phyloP scores from a whole-genome alignment of 37 sponge, comb jelly and placozoan species.

The Ianthella basta region DNA sequence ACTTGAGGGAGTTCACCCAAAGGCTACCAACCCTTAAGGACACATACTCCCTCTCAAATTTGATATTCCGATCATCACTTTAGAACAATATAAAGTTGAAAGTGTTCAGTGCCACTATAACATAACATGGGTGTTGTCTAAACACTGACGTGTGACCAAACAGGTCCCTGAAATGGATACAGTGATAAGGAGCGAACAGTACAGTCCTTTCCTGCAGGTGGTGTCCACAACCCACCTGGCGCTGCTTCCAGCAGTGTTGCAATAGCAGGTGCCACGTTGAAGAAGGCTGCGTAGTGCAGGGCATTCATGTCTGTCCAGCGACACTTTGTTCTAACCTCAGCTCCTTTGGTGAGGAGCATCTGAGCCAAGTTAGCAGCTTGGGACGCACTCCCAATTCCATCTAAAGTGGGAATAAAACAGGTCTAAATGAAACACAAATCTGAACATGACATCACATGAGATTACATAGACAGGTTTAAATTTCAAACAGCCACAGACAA shows the following conservation, averaged over 20 bases:
- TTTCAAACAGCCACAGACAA: conserved; percentile 20
- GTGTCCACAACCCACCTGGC: conserved; percentile 37
- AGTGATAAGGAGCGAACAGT: too few relatives aligned
- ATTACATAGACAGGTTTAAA: conserved; percentile 11
- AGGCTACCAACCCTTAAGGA: too few relatives aligned
- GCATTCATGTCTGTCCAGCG: conserved; percentile 96
- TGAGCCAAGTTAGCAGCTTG: conserved; percentile 59
- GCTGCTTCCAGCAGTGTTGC: conserved; percentile 63
- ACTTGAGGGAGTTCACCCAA: not conserved
- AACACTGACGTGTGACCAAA: too few relatives aligned
- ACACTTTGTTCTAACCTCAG: conserved; percentile 69
- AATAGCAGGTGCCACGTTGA: conserved; percentile 78
- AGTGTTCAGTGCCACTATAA: too few relatives aligned
- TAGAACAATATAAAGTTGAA: too few relatives aligned
- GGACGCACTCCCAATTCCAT: conserved; percentile 61
- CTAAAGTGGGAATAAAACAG: conserved; percentile 2
- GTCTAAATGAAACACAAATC: too few relatives aligned
- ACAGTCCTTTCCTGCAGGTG: not conserved
- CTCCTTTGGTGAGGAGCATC: conserved; percentile 70
- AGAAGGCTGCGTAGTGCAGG: conserved; percentile 94
- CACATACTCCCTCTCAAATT: too few relatives aligned
- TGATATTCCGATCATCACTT: too few relatives aligned
- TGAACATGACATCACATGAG: not conserved
- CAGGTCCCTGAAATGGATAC: too few relatives aligned
- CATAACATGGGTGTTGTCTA: too few relatives aligned